Conservation (phyloP, 1,140 invertebrate species). For the Platorchestia sp. region DNA sequence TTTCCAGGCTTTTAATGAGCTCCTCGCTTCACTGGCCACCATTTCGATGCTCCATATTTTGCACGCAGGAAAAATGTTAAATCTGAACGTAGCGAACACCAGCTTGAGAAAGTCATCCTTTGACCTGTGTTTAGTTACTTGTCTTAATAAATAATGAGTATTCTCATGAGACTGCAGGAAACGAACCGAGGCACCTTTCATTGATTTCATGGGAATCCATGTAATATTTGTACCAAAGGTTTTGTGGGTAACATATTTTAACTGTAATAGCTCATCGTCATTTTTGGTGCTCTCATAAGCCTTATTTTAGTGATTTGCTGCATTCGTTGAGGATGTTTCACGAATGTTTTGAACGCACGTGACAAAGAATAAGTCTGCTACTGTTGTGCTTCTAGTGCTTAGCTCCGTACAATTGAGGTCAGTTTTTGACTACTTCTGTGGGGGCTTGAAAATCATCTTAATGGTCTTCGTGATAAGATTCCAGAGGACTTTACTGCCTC, state of each 20-base stretch:
- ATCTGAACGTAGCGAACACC: background rate
- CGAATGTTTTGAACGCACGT: background rate
- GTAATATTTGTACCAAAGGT: background rate
- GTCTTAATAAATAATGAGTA: background rate
- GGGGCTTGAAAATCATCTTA: background rate
- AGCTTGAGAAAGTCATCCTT: background rate
- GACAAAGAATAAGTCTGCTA: too few relatives aligned
- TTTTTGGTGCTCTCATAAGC: background rate
- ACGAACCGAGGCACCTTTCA: background rate
- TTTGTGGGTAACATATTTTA: background rate
- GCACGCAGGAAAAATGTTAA: background rate
- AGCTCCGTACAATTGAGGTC: background rate
- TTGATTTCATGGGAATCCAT: background rate
- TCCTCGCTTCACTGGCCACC: background rate
- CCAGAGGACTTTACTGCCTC: background rate
- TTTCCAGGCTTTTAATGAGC: background rate
- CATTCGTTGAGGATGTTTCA: background rate
- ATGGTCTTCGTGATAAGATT: background rate
- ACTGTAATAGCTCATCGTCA: background rate
- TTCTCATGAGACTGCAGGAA: too few relatives aligned
- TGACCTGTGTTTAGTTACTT: background rate
- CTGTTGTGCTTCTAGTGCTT: background rate
- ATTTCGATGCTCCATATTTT: background rate
- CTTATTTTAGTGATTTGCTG: background rate
- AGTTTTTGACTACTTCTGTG: background rate